Conservation (phyloP, 2,888 invertebrate species). For the Euplagia quadripunctaria region DNA sequence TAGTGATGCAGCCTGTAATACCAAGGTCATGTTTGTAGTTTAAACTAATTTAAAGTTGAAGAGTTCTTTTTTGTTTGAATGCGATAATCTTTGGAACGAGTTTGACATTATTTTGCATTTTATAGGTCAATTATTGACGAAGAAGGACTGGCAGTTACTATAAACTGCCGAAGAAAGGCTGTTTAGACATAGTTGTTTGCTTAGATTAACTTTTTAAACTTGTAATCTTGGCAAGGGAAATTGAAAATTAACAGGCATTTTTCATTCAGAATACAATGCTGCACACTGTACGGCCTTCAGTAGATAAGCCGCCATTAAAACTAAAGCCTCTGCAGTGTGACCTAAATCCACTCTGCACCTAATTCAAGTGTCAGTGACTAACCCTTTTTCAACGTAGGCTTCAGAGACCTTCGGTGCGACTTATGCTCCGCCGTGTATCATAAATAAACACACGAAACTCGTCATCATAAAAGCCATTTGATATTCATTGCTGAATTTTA, state of each 20-base stretch:
- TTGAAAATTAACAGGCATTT: background rate
- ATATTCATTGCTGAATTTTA: background rate
- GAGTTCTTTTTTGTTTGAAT: no score
- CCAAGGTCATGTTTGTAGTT: no score
- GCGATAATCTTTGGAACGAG: no score
- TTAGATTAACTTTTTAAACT: no score
- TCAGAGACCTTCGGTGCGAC: background rate
- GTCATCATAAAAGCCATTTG: background rate
- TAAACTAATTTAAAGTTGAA: no score
- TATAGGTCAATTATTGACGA: no score
- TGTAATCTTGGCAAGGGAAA: no score
- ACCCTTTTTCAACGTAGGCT: background rate
- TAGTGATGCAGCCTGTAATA: no score
- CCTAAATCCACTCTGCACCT: background rate
- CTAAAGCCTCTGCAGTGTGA: background rate
- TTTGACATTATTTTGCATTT: no score
- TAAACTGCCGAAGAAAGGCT: no score
- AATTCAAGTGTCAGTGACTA: background rate
- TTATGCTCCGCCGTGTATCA: background rate
- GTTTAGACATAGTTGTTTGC: no score
- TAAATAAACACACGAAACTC: background rate
- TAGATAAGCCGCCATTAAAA: background rate
- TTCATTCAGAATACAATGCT: background rate
- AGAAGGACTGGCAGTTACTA: no score
- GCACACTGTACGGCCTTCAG: background rate